Evolutionary conservation across 1,140 invertebrate genomes (phyloP), one percentile per base, ranked within the genome.

Genomic region (Adelges cooleyi): DNA sequence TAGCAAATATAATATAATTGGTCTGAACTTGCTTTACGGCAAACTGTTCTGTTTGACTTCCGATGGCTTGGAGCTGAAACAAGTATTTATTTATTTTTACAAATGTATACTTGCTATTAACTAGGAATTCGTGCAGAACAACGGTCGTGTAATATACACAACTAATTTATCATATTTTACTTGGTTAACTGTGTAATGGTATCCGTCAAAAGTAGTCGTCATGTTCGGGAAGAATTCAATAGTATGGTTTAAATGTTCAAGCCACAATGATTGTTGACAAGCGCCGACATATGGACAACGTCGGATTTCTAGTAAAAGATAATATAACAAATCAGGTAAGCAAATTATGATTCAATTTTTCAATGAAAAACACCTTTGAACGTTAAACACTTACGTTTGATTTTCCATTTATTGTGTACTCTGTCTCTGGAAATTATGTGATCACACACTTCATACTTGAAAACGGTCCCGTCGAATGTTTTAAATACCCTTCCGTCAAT

Each of bases 361-460:
- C n/a, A n/a, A n/a, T n/a, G n/a, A 15, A 20, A 15, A 53, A 15
- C 2, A 38, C 3, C 0, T 23, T 54, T 18, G 1, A 38, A 10
- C 15, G 5, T 20, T 23, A 20, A 42, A 29, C 2, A 74, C 75
- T 78, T 76, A 87, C 85, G 72, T 67, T 80, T 78, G 40, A 88
- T 77, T 44, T 77, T 77, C 86, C 85, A 89, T 40, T 80, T 77
- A 33, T 80, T 74, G 25, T 81, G 74, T 9, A 77, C 71, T 66
- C 82, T 78, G 71, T 90, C 85, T 40, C 85, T 76, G 0, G 83
- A 84, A 6, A 91, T 72, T 40, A 89, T 80, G 72, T 91, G 87
- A 75, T 86, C 82, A 72, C 89, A 92, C 13, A 87, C 78, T 67
- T 89, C 86, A 68, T 87, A 87, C 69, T 87, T 86, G 65, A 81